Percentiles rank a stretch among this genome's conserved stretches.
Conservation (phyloP, 2,113 vertebrate species). For the Phoenicopterus ruber region DNA sequence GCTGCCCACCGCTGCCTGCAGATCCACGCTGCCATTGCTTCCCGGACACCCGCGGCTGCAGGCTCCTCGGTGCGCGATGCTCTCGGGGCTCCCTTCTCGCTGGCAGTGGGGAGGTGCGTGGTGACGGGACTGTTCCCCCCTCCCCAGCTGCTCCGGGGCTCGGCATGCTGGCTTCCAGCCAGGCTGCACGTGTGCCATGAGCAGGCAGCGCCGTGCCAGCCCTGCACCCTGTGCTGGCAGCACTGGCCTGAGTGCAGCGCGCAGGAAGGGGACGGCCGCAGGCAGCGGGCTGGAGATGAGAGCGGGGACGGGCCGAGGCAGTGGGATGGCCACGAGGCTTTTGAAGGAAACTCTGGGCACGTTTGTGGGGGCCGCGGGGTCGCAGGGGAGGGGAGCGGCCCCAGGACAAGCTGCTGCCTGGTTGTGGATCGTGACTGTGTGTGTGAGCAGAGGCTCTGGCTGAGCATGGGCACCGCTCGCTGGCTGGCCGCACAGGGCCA, state of each 20-base stretch:
- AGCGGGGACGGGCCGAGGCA: background rate
- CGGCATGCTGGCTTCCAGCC: background rate
- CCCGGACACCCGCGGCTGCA: accelerated
- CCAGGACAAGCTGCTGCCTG: background rate
- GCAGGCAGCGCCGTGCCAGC: background rate
- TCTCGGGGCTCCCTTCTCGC: accelerated
- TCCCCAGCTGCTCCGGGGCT: background rate
- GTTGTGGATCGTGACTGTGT: accelerated
- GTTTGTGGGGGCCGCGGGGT: accelerated
- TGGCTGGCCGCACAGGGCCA: background rate
- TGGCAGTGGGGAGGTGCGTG: background rate
- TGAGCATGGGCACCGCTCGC: background rate
- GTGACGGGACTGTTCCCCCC: background rate
- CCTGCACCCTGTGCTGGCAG: background rate
- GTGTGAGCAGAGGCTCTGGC: background rate
- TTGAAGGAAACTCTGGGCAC: background rate
- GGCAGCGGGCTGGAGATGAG: background rate
- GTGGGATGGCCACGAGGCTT: background rate
- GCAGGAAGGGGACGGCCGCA: accelerated
- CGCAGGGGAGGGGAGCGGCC: background rate
- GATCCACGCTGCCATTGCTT: background rate
- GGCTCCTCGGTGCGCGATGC: background rate
- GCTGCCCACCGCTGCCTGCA: background rate
- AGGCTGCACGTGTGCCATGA: accelerated
- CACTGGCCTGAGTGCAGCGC: background rate